A percentile compares a stretch with the other conserved stretches of the same genome.
Evolutionary conservation across 2,113 vertebrate species (phyloP).

Genomic region (Morone saxatilis): DNA sequence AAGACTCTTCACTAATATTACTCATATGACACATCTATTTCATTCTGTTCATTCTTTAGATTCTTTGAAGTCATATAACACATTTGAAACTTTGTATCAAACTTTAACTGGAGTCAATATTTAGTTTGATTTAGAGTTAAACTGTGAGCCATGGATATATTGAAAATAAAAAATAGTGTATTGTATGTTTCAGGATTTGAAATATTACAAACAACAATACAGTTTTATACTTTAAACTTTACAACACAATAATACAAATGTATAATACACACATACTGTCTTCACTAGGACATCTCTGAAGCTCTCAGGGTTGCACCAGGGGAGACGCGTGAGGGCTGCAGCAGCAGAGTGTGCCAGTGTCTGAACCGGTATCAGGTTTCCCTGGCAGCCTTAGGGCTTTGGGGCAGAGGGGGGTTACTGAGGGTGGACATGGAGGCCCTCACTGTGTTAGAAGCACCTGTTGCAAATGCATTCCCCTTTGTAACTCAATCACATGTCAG

Average conservation of each 20-base stretch:
- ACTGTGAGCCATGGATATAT: neutral
- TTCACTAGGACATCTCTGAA: slow-evolving; percentile 52
- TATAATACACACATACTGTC: neutral
- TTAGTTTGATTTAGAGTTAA: neutral
- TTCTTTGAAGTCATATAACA: neutral
- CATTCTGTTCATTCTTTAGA: neutral
- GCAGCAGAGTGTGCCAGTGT: slow-evolving; percentile 73
- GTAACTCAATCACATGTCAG: slow-evolving; percentile 83
- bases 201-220: neutral
- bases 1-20: neutral
- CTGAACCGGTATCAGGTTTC: slow-evolving; percentile 82
- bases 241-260: slow-evolving; percentile 1
- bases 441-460: slow-evolving; percentile 83
- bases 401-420: slow-evolving; percentile 80
- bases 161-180: neutral
- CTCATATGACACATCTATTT: neutral
- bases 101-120: no score
- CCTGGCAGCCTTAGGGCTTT: slow-evolving; percentile 76
- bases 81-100: neutral
- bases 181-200: neutral
- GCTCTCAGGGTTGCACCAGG: slow-evolving; percentile 42
- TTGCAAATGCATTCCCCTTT: slow-evolving; percentile 83
- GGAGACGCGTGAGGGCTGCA: slow-evolving; percentile 46
- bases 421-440: slow-evolving; percentile 77
- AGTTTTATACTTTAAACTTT: neutral